Percentiles rank a stretch among this genome's conserved stretches.
These are phyloP conservation scores for Erithacus rubecula DNA, from an alignment of 2,797 vertebrate species.

Conservation along the genomic window DNA sequence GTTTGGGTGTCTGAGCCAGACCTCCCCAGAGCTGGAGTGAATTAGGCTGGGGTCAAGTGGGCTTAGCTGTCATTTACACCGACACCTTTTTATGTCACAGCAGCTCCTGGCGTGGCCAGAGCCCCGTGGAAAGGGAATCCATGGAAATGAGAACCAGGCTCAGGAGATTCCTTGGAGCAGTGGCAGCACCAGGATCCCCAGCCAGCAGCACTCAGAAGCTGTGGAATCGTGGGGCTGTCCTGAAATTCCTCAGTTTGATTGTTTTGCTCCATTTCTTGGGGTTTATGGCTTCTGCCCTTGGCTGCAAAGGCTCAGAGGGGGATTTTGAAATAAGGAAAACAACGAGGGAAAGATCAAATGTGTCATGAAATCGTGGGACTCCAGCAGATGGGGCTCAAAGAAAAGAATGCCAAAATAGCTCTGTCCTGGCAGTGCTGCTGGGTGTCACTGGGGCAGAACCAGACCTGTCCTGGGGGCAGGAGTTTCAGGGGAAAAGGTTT, in stretches of 20 bases:
- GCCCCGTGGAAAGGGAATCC: neutral
- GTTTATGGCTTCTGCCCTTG: neutral
- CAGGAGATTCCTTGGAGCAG: neutral
- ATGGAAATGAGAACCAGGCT: neutral
- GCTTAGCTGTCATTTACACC: slow-evolving; percentile 23
- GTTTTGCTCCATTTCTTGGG: neutral
- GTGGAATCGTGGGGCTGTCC: neutral
- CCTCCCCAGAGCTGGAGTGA: slow-evolving; percentile 45
- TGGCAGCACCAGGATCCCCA: neutral
- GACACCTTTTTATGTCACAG: neutral
- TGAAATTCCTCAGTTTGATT: neutral
- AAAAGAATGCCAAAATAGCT: slow-evolving; percentile 7
- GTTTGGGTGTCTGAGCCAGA: neutral
- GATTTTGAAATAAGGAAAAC: neutral
- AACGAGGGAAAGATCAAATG: neutral
- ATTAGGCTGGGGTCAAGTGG: slow-evolving; percentile 10
- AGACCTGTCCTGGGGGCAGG: neutral
- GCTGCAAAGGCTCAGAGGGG: neutral
- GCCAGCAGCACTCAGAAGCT: neutral
- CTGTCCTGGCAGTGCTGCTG: neutral
- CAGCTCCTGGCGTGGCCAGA: neutral
- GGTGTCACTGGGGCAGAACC: neutral
- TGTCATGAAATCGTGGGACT: neutral
- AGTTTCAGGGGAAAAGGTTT: neutral
- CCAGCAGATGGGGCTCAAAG: slow-evolving; percentile 68